Conservation (phyloP, 2,888 invertebrate species). For the Stenodema calcarata region DNA sequence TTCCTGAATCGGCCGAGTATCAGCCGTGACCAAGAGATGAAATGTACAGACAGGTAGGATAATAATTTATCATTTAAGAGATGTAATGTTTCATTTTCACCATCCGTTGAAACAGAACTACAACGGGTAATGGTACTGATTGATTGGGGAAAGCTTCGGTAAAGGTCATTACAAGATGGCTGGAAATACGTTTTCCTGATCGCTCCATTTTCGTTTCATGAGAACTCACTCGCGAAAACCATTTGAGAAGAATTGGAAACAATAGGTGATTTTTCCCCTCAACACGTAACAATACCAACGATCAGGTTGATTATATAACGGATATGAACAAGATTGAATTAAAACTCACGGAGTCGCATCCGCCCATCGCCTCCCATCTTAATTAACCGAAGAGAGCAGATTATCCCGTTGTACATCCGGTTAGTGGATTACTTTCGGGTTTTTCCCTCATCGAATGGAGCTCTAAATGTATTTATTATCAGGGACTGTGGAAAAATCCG, state of each 20-base stretch:
- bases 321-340: not conserved
- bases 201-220: too few species aligned
- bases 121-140: too few species aligned
- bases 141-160: too few species aligned
- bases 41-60: not conserved
- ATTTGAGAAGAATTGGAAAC: not conserved
- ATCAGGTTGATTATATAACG: not conserved
- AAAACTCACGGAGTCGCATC: not conserved
- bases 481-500: too few species aligned
- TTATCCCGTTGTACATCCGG: not conserved
- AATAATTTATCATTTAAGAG: too few species aligned
- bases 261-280: not conserved
- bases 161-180: too few species aligned
- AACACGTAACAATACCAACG: not conserved
- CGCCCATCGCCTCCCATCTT: not conserved
- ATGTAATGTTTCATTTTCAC: too few species aligned
- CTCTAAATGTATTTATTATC: too few species aligned
- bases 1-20: not conserved
- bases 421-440: not conserved
- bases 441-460: too few species aligned
- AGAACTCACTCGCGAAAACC: too few species aligned
- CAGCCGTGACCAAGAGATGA: not conserved
- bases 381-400: not conserved
- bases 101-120: too few species aligned
- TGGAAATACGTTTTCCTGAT: too few species aligned